Base-by-base conservation (phyloP, 2,797 vertebrate species). In the Sebastolobus alascanus region DNA sequence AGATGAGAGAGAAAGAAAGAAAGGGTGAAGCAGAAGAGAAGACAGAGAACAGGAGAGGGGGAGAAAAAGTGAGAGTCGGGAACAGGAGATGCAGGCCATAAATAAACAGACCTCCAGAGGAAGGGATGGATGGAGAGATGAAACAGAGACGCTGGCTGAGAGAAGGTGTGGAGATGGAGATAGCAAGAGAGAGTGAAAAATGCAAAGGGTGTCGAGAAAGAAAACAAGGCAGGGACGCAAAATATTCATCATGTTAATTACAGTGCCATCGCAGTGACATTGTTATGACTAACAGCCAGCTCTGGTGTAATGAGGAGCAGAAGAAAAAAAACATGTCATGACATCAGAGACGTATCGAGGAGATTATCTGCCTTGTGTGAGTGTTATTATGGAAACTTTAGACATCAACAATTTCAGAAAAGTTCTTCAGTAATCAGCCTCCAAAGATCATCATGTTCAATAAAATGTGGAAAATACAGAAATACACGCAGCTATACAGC, bases 11-110 rank as follows among this genome's bases (percentile, higher is more conserved):
- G 25, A 27, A 10, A 54, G 84, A 68, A 59, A 64, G 58, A 40
- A 50, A 72, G 89, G 92, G 93, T 93, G 95, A 95, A 94, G 96
- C 96, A 96, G 95, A 95, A 58, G 27, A 56, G 66, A 64, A 73
- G 69, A 60, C n/a, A 64, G 67, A 68, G 83, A 87, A 93, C 50
- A 95, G 92, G 90, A 92, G 84, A 89, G 84, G 80, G 35, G 33
- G 71, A 83, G 73, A 63, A 27, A 66, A 83, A 16, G 7, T 27
- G 27, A 43, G 38, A 29, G 40, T 37, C 20, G 11, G 33, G 59
- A 68, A 38, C 40, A 52, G 31, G 16, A 74, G 46, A 58, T 50
- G 46, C 61, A 66, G 46, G 54, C 8, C 25, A 64, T 43, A 77
- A 70, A 75, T 54, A 50, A 84, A 79, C 35, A 69, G 35, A 84